Evolutionary conservation across 2,888 invertebrate species (phyloP).

Genomic region (Mythimna vitellina): DNA sequence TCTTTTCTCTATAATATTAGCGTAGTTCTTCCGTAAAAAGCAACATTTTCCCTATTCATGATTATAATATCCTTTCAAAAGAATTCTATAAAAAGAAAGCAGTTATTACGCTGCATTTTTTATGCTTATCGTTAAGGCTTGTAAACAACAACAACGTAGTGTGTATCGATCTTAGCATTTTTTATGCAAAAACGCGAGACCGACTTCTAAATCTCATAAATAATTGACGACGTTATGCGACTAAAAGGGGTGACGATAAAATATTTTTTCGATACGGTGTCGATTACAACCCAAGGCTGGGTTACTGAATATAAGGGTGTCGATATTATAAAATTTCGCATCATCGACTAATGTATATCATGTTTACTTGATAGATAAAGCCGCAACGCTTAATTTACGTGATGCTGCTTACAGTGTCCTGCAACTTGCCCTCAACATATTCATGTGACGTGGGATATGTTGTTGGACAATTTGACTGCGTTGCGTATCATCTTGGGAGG

Average conservation of each 20-base stretch:
- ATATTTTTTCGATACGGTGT: background rate
- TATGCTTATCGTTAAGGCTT: background rate
- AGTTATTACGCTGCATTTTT: background rate
- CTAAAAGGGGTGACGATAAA: background rate
- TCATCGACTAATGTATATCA: background rate
- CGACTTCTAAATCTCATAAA: constrained; percentile 4
- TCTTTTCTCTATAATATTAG: no score
- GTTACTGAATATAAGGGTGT: background rate
- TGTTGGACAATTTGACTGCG: no score
- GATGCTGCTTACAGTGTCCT: no score
- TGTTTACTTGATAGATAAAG: background rate
- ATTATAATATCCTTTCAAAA: background rate
- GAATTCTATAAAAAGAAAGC: background rate
- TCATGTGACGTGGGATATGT: no score
- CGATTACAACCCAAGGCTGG: background rate
- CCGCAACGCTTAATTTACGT: no score
- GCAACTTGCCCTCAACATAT: no score
- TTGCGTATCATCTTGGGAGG: no score
- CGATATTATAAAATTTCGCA: background rate
- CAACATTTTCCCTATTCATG: constrained; percentile 13
- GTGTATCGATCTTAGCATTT: constrained; percentile 6
- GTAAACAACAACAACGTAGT: background rate
- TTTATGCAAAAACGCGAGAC: background rate
- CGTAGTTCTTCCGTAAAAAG: constrained; percentile 14
- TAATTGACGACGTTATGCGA: constrained; percentile 6